Base-by-base conservation (phyloP, 2,888 invertebrate species). In the Euzophera pinguis region DNA sequence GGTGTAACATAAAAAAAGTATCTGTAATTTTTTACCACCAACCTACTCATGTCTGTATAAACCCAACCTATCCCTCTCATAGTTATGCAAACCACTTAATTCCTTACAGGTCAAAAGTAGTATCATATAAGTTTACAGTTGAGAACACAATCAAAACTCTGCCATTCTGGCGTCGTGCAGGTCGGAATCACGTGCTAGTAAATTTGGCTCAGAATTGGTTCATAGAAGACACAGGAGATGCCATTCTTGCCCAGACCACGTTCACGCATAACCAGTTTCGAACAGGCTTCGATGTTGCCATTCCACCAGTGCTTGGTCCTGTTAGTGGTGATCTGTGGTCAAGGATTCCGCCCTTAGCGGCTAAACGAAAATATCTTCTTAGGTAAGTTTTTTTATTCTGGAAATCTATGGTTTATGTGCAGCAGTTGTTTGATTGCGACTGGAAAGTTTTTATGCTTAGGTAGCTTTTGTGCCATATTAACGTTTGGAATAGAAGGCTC, bases 131-230 rank as follows among this genome's bases (percentile, higher is more conserved):
- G n/a, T n/a, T n/a, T n/a, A n/a, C n/a, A n/a, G n/a, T n/a, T 60
- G 86, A 92, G 63, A 90, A 91, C 0, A 93, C 94, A 61, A 77
- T 96, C 5, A 93, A 93, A 60, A 89, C 85, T 29, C 85, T 98
- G 50, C 96, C 97, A 0, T 95, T 95, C 79, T 99, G 98, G 98
- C 96, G 95, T 16, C 98, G 98, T 0, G 98, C 98, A 88, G 99
- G 98, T 9, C 92, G 97, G 32, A 99, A 99, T 83, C 98, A 98
- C 79, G 90, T 99, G 13, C 76, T 99, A 5, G 76, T 98, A 14
- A 97, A 97, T 83, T 83, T 97, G 54, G 95, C 96, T 0, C 91
- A 96, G 50, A 91, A 95, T 32, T 2, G 10, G 14, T n/a, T 95
- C 95, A 78, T 80, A 95, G 34, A 92, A 93, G 1, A 92, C 63